Conservation (phyloP, 2,888 invertebrate genomes). For the Nymphalis polychloros region DNA sequence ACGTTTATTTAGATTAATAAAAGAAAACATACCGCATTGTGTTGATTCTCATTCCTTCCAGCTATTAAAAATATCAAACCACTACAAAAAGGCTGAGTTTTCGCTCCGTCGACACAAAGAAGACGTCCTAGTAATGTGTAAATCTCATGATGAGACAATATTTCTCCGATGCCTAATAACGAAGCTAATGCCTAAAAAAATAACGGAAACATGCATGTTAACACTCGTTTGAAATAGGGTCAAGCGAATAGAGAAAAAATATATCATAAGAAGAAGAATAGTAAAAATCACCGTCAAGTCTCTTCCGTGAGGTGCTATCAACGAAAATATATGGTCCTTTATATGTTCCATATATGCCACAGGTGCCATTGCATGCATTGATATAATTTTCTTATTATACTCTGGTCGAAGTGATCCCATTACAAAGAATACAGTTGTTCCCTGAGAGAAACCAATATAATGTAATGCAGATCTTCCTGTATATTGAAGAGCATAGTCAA, state of each 20-base stretch:
- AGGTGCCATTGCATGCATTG: constrained; percentile 64
- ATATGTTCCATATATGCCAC: constrained; percentile 76
- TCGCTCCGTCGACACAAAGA: constrained; percentile 74
- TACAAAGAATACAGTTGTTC: constrained; percentile 63
- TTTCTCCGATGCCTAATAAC: constrained; percentile 78
- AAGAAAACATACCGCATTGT: constrained; percentile 74
- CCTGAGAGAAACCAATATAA: constrained; percentile 69
- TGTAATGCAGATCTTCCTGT: constrained; percentile 56
- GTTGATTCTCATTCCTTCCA: constrained; percentile 82
- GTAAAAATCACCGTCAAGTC: neutral
- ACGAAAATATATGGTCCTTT: constrained; percentile 70
- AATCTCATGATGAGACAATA: constrained; percentile 80
- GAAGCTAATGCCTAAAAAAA: constrained; percentile 61
- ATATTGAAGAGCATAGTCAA: constrained; percentile 56
- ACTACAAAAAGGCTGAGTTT: constrained; percentile 83
- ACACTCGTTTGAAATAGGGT: too few relatives aligned
- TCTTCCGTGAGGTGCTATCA: constrained; percentile 65
- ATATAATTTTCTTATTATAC: constrained; percentile 82
- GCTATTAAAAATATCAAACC: constrained; percentile 85
- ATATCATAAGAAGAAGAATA: neutral
- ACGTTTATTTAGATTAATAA: neutral
- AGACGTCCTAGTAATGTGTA: constrained; percentile 68
- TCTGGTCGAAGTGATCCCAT: constrained; percentile 62
- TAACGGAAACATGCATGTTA: neutral
- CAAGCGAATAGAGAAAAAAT: neutral